Evolutionary conservation across 2,888 invertebrate genomes (phyloP).

Genomic region (Philereme vetulata): DNA sequence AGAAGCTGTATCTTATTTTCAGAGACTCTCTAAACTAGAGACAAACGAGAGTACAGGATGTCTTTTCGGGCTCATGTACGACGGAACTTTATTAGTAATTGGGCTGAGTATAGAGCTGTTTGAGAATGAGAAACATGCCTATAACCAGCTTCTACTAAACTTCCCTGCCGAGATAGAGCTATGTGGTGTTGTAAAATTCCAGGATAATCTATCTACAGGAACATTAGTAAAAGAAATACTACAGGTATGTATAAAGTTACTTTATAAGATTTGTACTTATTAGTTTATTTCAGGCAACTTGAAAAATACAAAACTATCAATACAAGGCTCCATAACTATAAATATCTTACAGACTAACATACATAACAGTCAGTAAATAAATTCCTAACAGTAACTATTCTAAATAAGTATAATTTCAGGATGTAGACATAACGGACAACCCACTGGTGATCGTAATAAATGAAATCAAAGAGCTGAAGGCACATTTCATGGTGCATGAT

Average conservation of each 20-base stretch:
- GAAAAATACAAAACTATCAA: no score
- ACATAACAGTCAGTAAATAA: no score
- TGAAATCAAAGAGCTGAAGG: conserved; percentile 80
- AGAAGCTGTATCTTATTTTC: conserved; percentile 40
- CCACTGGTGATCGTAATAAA: conserved; percentile 86
- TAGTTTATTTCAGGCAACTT: no score
- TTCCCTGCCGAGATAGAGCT: conserved; percentile 91
- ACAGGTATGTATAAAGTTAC: conserved; percentile 59
- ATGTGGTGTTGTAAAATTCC: conserved; percentile 89
- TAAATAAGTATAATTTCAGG: conserved; percentile 58
- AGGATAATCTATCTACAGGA: conserved; percentile 84
- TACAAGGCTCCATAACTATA: no score
- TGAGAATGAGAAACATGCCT: conserved; percentile 80
- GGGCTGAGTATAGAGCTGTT: conserved; percentile 87
- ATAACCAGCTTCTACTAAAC: conserved; percentile 83
- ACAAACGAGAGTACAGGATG: conserved; percentile 86
- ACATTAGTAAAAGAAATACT: conserved; percentile 85
- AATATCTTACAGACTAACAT: no score
- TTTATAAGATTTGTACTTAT: no score
- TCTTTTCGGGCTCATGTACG: conserved; percentile 89
- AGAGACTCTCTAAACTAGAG: conserved; percentile 87
- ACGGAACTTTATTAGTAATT: conserved; percentile 87
- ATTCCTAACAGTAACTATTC: no score
- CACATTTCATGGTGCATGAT: conserved; percentile 88
- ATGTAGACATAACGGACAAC: conserved; percentile 92